Evolutionary conservation across 2,113 vertebrate species (phyloP).

Genomic region (Ochotona princeps): DNA sequence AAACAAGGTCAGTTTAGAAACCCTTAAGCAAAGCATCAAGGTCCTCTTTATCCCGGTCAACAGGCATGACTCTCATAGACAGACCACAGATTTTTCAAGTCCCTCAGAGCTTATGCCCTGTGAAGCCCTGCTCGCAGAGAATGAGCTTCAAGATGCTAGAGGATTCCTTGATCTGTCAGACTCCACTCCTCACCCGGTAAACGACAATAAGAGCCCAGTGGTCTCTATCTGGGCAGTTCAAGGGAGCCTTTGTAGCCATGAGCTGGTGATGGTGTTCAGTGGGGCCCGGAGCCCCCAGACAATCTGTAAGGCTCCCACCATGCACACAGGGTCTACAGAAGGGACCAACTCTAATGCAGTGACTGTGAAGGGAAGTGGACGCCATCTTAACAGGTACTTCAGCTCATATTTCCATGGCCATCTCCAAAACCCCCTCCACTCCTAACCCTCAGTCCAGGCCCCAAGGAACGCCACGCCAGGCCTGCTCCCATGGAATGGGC

Average conservation of each 20-base stretch:
- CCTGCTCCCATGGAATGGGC: background rate
- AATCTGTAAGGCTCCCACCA: fast-evolving
- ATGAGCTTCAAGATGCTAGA: background rate
- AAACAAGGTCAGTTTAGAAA: background rate
- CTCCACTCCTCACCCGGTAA: background rate
- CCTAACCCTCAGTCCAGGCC: background rate
- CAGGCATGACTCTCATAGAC: background rate
- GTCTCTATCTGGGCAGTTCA: background rate
- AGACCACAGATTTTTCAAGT: background rate
- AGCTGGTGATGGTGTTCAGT: background rate
- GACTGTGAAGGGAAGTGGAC: background rate
- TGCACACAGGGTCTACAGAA: background rate
- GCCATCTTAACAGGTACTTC: background rate
- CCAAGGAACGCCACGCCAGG: background rate
- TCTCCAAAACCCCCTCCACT: background rate
- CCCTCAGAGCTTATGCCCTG: background rate
- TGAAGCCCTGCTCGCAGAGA: background rate
- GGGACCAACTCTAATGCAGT: fast-evolving
- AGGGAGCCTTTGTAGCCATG: background rate
- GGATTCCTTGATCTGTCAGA: background rate
- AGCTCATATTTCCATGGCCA: background rate
- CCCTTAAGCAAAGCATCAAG: too few species aligned
- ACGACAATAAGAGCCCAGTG: fast-evolving
- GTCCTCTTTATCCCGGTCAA: background rate
- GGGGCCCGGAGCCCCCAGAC: background rate